A percentile compares a stretch with the other conserved stretches of the same genome.
phyloP scores from a whole-genome alignment of 2,113 vertebrate species.

The Thamnaconus septentrionalis region DNA sequence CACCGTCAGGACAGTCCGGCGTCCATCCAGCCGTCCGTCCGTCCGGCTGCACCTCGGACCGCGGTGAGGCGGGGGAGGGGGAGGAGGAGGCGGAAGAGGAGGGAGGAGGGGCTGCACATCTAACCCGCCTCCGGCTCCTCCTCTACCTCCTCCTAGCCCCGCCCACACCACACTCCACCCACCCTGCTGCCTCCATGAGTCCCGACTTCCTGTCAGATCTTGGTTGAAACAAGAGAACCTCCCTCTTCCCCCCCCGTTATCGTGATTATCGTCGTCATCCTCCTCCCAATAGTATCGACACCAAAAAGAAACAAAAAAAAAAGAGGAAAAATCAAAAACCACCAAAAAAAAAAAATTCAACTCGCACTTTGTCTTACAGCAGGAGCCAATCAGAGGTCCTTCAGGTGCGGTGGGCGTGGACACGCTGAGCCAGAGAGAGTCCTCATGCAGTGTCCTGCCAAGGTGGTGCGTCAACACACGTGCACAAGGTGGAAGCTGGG shows the following conservation, averaged over 20 bases:
- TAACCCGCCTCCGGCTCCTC: constrained; percentile 6
- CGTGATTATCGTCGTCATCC: constrained; percentile 56
- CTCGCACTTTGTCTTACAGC: constrained; percentile 35
- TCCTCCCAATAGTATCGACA: constrained; percentile 36
- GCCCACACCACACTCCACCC: not conserved
- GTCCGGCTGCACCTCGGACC: not conserved
- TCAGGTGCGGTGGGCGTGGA: constrained; percentile 47
- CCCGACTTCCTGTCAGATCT: constrained; percentile 46
- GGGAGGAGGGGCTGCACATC: constrained; percentile 36
- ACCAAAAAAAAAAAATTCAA: constrained; percentile 36
- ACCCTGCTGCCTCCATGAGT: constrained; percentile 31
- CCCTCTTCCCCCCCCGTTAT: constrained; percentile 23
- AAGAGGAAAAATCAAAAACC: constrained; percentile 5
- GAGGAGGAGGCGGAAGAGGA: constrained; percentile 34
- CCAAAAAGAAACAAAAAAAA: constrained; percentile 22
- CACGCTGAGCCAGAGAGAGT: constrained; percentile 64
- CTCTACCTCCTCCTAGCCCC: not conserved
- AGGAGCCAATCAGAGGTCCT: constrained; percentile 59
- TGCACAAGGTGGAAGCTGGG: constrained; percentile 49
- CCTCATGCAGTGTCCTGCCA: constrained; percentile 64
- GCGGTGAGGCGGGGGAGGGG: not conserved
- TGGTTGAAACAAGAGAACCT: constrained; percentile 48
- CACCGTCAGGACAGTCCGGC: not conserved
- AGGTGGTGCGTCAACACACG: constrained; percentile 56
- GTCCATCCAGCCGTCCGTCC: not conserved